Evolutionary conservation across 2,113 vertebrate genomes (phyloP).

Genomic region (Todiramphus chloris): DNA sequence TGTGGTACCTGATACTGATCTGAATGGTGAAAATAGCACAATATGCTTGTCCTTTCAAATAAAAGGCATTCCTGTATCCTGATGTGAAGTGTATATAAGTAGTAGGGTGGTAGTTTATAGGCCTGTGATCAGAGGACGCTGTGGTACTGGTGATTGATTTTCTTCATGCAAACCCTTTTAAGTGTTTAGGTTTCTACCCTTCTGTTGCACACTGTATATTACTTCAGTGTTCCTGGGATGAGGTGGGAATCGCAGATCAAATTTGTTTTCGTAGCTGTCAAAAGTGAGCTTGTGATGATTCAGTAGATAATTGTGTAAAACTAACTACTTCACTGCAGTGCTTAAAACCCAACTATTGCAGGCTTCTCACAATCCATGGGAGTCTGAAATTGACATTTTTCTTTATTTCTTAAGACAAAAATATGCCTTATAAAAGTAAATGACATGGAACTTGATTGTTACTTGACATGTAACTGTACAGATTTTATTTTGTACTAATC

Average conservation of each 20-base stretch:
- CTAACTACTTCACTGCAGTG: constrained; percentile 4
- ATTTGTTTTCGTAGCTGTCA: neutral
- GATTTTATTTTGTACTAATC: constrained; percentile 45
- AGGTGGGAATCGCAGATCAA: neutral
- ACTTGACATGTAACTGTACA: constrained; percentile 25
- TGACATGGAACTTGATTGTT: neutral
- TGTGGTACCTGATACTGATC: constrained; percentile 3
- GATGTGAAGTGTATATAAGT: neutral
- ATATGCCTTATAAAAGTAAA: constrained; percentile 13
- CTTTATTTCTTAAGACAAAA: neutral
- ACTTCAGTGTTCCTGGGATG: neutral
- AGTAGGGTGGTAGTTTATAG: neutral
- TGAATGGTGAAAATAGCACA: neutral
- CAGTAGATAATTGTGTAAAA: constrained; percentile 13
- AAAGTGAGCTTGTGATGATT: neutral
- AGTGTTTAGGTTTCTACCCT: neutral
- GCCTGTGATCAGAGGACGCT: neutral
- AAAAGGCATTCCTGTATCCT: neutral
- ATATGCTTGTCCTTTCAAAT: neutral
- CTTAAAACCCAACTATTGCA: neutral
- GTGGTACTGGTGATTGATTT: neutral
- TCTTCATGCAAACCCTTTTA: neutral
- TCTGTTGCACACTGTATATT: fast-evolving
- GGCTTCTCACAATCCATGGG: neutral
- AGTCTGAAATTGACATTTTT: neutral